phyloP scores from a whole-genome alignment of 2,113 vertebrate species.

The Saccopteryx bilineata region DNA sequence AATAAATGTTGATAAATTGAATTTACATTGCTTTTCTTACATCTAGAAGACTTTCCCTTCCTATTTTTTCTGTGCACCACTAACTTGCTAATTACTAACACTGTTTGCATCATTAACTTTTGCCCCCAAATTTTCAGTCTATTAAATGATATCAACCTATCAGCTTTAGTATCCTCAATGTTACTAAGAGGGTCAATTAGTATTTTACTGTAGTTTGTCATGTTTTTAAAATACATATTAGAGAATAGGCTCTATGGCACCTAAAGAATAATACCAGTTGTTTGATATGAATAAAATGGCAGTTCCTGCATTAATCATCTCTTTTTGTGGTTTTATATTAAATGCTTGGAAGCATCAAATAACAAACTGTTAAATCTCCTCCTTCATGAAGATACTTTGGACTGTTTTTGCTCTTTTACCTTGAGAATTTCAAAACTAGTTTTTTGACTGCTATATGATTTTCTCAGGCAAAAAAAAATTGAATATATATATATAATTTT shows the following conservation, averaged over 20 bases:
- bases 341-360: slow-evolving; percentile 39
- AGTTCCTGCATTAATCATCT: neutral
- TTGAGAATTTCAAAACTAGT: slow-evolving; percentile 14
- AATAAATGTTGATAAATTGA: slow-evolving; percentile 12
- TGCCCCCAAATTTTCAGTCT: neutral
- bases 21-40: neutral
- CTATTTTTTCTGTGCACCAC: neutral
- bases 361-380: neutral
- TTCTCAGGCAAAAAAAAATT: neutral
- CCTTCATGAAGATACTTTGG: neutral
- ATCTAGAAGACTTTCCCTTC: neutral
- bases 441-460: neutral
- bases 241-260: neutral
- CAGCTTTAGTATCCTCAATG: neutral
- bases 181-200: neutral
- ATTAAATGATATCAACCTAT: neutral
- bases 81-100: neutral
- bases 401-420: neutral
- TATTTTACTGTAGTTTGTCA: slow-evolving; percentile 22
- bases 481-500: neutral
- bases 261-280: neutral
- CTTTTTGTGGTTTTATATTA: neutral
- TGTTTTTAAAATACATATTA: neutral
- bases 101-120: slow-evolving; percentile 14
- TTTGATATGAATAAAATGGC: neutral